These are phyloP conservation scores for Chauna torquata DNA, from an alignment of 2,113 vertebrate species.

Conservation along the genomic window DNA sequence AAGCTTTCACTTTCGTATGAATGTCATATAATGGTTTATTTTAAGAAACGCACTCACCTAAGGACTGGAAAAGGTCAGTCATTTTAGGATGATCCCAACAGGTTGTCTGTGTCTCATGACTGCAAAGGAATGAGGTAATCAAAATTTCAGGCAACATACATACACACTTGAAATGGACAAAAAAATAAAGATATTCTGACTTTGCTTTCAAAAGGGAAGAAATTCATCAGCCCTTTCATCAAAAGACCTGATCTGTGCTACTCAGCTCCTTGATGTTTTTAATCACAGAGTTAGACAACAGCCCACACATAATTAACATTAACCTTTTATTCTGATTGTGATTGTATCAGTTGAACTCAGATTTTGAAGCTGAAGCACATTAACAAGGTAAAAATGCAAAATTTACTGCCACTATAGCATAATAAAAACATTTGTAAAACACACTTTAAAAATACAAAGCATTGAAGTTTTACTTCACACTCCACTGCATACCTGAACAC, in stretches of 20 bases:
- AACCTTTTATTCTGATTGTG: neutral
- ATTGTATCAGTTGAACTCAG: neutral
- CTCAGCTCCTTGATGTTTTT: neutral
- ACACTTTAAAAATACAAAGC: neutral
- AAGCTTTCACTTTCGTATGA: neutral
- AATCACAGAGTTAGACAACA: neutral
- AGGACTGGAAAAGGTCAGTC: constrained; percentile 93
- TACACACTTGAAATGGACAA: neutral
- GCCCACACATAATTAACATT: neutral
- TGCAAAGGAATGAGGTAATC: constrained; percentile 56
- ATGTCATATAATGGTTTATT: neutral
- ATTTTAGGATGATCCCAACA: constrained; percentile 98
- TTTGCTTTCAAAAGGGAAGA: neutral
- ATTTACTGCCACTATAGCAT: neutral
- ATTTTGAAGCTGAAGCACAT: neutral
- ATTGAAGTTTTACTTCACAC: neutral
- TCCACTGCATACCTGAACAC: neutral
- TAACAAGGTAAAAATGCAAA: neutral
- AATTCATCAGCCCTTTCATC: neutral
- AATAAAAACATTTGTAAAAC: neutral
- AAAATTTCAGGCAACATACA: neutral
- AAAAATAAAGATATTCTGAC: neutral
- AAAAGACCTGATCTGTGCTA: neutral
- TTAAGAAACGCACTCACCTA: constrained; percentile 80
- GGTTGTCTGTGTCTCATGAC: constrained; percentile 93